Percentiles rank a stretch among this genome's conserved stretches.
Evolutionary conservation across 2,888 invertebrate genomes (phyloP).

Genomic region (Sphecodes monilicornis): DNA sequence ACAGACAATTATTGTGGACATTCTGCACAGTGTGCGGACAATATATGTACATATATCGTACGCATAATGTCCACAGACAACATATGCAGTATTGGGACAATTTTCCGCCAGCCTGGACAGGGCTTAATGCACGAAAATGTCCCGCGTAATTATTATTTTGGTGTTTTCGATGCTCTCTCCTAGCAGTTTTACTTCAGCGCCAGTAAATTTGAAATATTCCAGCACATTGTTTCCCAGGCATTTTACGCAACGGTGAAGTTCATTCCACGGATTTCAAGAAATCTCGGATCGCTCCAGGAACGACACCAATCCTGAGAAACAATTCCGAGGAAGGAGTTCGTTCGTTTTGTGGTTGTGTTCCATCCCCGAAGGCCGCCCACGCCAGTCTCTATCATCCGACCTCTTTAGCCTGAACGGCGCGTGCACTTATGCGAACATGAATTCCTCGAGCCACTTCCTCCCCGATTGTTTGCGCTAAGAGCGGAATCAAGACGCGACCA

Average conservation of each 20-base stretch:
- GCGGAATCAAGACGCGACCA: conserved; percentile 20
- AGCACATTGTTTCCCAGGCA: not conserved
- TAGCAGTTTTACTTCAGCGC: not conserved
- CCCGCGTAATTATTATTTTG: not conserved
- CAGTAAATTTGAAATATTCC: not conserved
- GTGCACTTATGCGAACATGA: conserved; percentile 47
- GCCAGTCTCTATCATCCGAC: conserved; percentile 7
- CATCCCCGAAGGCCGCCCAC: not conserved
- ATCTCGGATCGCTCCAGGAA: not conserved
- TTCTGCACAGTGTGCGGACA: too few relatives aligned
- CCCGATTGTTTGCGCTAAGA: conserved; percentile 52
- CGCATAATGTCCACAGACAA: too few relatives aligned
- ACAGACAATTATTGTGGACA: too few relatives aligned
- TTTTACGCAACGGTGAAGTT: not conserved
- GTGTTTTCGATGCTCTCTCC: not conserved
- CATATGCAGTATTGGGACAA: too few relatives aligned
- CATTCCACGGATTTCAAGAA: not conserved
- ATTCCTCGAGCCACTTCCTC: conserved; percentile 42
- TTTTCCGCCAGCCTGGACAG: too few relatives aligned
- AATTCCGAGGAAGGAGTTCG: conserved; percentile 26
- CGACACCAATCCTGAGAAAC: conserved; percentile 17
- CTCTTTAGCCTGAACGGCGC: conserved; percentile 18
- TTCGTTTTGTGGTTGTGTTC: conserved; percentile 21
- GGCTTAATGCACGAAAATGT: not conserved
- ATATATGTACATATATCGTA: too few relatives aligned